Conservation (phyloP, 2,888 invertebrate species). For the Nasonovia ribisnigri region DNA sequence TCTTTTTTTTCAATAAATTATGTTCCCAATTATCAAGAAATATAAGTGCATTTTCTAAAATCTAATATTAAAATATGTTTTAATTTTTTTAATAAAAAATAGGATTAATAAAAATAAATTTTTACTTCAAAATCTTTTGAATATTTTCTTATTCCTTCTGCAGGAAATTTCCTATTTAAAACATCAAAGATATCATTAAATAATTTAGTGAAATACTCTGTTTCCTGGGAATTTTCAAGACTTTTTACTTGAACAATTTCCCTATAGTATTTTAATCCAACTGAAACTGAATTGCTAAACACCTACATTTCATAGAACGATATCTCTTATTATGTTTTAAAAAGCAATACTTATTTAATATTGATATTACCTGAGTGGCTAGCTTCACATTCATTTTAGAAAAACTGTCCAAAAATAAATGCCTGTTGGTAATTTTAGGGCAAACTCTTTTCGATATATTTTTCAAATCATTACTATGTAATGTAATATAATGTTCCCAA, state of each 20-base stretch:
- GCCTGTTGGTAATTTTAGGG: no score
- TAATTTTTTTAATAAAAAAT: background rate
- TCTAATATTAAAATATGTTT: background rate
- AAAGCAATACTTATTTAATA: background rate
- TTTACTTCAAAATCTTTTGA: background rate
- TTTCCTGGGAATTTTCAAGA: background rate
- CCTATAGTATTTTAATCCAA: slow-evolving; percentile 6
- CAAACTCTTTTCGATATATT: no score
- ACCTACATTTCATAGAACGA: background rate
- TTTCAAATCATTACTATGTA: no score
- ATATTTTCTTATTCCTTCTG: background rate
- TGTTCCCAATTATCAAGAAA: background rate
- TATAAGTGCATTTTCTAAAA: slow-evolving; percentile 4
- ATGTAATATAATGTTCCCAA: no score
- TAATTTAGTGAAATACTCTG: slow-evolving; percentile 7
- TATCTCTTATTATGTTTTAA: background rate
- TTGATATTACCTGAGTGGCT: background rate
- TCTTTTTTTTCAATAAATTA: background rate
- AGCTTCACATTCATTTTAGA: no score
- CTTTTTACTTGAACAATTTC: background rate
- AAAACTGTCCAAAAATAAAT: no score
- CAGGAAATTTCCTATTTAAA: background rate
- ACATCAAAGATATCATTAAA: background rate
- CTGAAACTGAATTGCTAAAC: background rate
- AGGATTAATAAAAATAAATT: background rate